phyloP scores from a whole-genome alignment of 2,113 vertebrate genomes.

The Acanthochromis polyacanthus region DNA sequence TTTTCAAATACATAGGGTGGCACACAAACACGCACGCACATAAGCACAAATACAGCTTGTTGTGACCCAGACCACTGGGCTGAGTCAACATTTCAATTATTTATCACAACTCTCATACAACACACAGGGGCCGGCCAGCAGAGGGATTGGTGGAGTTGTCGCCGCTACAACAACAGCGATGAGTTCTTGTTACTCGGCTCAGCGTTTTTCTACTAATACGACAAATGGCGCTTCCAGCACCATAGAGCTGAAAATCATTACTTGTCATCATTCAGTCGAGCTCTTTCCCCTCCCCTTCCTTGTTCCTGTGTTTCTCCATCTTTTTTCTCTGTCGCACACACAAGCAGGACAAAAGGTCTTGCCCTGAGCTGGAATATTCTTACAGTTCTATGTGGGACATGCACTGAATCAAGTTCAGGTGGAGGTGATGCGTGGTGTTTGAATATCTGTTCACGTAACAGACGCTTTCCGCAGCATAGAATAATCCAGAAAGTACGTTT shows the following conservation, averaged over 20 bases:
- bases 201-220: slow-evolving; percentile 62
- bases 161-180: slow-evolving; percentile 61
- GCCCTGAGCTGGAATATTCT: slow-evolving; percentile 3
- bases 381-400: background rate
- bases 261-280: slow-evolving; percentile 55
- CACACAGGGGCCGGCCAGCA: slow-evolving; percentile 37
- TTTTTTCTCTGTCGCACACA: background rate
- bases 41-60: slow-evolving; percentile 47
- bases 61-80: slow-evolving; percentile 69
- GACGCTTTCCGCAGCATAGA: background rate
- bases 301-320: background rate
- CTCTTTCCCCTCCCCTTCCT: slow-evolving; percentile 9
- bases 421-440: background rate
- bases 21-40: background rate
- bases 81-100: slow-evolving; percentile 80
- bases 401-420: slow-evolving; percentile 11
- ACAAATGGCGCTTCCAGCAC: slow-evolving; percentile 60
- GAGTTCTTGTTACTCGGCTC: slow-evolving; percentile 61
- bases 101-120: slow-evolving; percentile 62
- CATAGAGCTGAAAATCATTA: slow-evolving; percentile 53
- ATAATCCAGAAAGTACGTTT: no score
- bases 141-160: slow-evolving; percentile 57
- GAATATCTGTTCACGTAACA: background rate
- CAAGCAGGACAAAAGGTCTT: slow-evolving; percentile 19
- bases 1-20: slow-evolving; percentile 41